Evolutionary conservation across 2,797 vertebrate genomes (phyloP).

Genomic region (Gymnocypris eckloni): DNA sequence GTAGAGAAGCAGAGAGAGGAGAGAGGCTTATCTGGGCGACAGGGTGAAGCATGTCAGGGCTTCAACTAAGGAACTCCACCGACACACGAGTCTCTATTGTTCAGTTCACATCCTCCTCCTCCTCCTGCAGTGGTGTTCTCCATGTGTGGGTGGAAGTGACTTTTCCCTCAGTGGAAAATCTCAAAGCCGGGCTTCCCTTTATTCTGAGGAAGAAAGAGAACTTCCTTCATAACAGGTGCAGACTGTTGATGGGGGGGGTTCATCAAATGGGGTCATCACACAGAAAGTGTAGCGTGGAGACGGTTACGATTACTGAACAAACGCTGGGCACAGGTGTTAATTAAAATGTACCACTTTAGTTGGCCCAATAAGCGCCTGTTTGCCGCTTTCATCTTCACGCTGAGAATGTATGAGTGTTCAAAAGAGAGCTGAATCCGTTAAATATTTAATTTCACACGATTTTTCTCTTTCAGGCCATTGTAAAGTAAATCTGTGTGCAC

Average conservation of each 20-base stretch:
- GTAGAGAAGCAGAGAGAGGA: slow-evolving; percentile 1
- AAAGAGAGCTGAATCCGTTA: slow-evolving; percentile 41
- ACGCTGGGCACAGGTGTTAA: slow-evolving; percentile 28
- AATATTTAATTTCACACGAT: slow-evolving; percentile 54
- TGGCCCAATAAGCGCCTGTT: background rate
- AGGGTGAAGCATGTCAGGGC: slow-evolving; percentile 40
- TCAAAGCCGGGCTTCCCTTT: slow-evolving; percentile 50
- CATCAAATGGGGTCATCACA: background rate
- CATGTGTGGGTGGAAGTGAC: slow-evolving; percentile 50
- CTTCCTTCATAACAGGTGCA: slow-evolving; percentile 54
- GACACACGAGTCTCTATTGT: slow-evolving; percentile 52
- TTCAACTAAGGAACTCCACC: slow-evolving; percentile 26
- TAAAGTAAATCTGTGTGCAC: slow-evolving; percentile 49
- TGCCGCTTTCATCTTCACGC: slow-evolving; percentile 33
- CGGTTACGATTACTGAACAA: slow-evolving; percentile 23
- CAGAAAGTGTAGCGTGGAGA: background rate
- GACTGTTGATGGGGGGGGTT: background rate
- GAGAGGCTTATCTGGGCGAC: slow-evolving; percentile 32
- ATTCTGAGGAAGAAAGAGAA: slow-evolving; percentile 44
- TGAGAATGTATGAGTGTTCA: slow-evolving; percentile 23
- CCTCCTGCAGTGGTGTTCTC: slow-evolving; percentile 48
- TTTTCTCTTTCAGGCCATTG: slow-evolving; percentile 41
- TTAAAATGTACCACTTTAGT: slow-evolving; percentile 20
- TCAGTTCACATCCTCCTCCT: slow-evolving; percentile 46
- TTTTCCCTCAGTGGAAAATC: slow-evolving; percentile 58